Conservation (phyloP, 2,113 vertebrate genomes). For the Calypte anna region DNA sequence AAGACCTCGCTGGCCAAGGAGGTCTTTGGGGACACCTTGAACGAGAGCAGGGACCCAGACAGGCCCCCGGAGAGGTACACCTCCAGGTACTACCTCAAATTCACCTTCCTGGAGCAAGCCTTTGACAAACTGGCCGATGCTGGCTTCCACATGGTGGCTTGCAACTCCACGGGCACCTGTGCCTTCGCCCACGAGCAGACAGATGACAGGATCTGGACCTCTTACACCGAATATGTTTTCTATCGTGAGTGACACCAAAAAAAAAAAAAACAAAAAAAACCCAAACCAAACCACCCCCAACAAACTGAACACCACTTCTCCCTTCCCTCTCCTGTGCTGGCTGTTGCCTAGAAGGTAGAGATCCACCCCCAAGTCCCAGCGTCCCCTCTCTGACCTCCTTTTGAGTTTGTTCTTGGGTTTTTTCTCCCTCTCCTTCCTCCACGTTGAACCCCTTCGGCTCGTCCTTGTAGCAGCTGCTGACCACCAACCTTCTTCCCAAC, state of each 20-base stretch:
- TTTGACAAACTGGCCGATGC: slow-evolving; percentile 92
- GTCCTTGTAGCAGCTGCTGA: slow-evolving; percentile 6
- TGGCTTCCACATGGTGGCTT: slow-evolving; percentile 95
- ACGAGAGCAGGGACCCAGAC: slow-evolving; percentile 93
- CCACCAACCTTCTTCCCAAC: slow-evolving; percentile 10
- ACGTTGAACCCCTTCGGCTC: not conserved
- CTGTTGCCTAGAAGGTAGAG: slow-evolving; percentile 60
- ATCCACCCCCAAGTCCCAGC: not conserved
- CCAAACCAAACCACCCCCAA: not conserved
- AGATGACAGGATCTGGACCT: slow-evolving; percentile 98
- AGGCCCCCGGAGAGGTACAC: slow-evolving; percentile 91
- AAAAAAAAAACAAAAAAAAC: not conserved
- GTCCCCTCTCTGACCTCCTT: not conserved
- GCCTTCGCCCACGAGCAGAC: slow-evolving; percentile 93
- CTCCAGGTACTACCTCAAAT: slow-evolving; percentile 94
- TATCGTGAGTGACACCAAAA: slow-evolving; percentile 89
- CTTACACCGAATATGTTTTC: slow-evolving; percentile 98
- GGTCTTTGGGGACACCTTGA: slow-evolving; percentile 94
- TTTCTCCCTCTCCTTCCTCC: not conserved
- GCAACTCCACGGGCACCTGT: slow-evolving; percentile 93
- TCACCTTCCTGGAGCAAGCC: slow-evolving; percentile 95
- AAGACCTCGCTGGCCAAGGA: slow-evolving; percentile 94
- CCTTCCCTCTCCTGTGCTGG: not conserved
- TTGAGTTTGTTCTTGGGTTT: not conserved
- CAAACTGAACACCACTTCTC: not conserved